Percentiles rank a stretch among this genome's conserved stretches.
Evolutionary conservation across 2,888 invertebrate genomes (phyloP).

Genomic region (Augochlorella aurata): DNA sequence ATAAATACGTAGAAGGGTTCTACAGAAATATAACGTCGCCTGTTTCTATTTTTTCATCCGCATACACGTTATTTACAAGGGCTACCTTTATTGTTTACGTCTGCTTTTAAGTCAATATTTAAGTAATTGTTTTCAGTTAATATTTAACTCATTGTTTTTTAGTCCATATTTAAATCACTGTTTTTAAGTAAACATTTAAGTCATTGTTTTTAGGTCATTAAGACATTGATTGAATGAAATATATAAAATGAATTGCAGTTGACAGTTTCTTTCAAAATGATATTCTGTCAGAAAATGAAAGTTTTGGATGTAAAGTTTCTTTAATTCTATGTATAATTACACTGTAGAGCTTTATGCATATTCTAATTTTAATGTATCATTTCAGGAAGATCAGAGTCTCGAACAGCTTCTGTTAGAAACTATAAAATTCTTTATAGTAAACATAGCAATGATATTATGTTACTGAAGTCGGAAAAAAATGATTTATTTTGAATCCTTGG

Average conservation of each 20-base stretch:
- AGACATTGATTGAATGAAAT: neutral
- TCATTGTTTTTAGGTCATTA: no score
- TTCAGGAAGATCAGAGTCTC: no score
- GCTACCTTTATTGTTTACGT: neutral
- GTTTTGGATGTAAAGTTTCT: neutral
- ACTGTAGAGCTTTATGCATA: no score
- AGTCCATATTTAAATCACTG: no score
- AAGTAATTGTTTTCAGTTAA: neutral
- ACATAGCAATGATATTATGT: no score
- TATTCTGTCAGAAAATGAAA: neutral
- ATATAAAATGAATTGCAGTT: neutral
- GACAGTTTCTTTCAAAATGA: neutral
- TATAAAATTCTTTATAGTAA: neutral
- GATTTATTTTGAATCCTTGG: no score
- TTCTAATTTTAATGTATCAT: no score
- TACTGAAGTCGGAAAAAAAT: no score
- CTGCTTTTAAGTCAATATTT: neutral
- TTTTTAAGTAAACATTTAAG: neutral
- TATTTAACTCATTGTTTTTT: no score
- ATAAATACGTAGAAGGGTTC: slow-evolving; percentile 12
- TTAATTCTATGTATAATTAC: neutral
- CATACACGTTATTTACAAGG: neutral
- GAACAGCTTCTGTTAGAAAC: no score
- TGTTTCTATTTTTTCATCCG: neutral
- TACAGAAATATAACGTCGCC: slow-evolving; percentile 3